A percentile compares a stretch with the other conserved stretches of the same genome.
Conservation (phyloP, 2,888 invertebrate genomes). For the Sycophila texana region DNA sequence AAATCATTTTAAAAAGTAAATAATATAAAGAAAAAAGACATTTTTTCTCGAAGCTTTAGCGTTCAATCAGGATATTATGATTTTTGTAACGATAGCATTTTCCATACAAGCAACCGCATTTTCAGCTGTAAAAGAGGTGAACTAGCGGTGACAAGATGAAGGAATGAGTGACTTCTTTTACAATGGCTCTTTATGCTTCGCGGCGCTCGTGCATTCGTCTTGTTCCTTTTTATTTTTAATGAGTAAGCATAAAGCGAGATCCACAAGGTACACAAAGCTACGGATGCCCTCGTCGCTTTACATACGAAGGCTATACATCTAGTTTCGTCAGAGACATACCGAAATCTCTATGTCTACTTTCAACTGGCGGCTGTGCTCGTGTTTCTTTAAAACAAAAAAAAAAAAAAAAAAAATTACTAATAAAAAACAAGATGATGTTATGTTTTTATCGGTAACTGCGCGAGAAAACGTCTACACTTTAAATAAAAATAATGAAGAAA, state of each 20-base stretch:
- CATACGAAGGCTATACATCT: slow-evolving; percentile 19
- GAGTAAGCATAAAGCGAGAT: slow-evolving; percentile 38
- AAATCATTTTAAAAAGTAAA: neutral
- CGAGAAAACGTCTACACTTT: too few relatives aligned
- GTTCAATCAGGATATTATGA: too few relatives aligned
- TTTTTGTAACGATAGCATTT: too few relatives aligned
- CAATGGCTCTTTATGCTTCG: slow-evolving; percentile 39
- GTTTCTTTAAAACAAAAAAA: too few relatives aligned
- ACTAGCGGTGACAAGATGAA: slow-evolving; percentile 56
- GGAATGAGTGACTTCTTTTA: slow-evolving; percentile 37
- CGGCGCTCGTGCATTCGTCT: slow-evolving; percentile 23
- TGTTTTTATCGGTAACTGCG: too few relatives aligned
- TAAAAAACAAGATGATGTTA: too few relatives aligned
- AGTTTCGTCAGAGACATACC: slow-evolving; percentile 10
- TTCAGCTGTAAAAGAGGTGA: neutral
- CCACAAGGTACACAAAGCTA: slow-evolving; percentile 23
- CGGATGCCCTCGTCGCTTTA: neutral
- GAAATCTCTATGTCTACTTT: too few relatives aligned
- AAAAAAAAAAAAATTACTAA: too few relatives aligned
- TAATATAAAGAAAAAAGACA: neutral
- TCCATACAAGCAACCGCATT: too few relatives aligned
- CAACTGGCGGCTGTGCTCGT: too few relatives aligned
- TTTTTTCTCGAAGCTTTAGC: too few relatives aligned
- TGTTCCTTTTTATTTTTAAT: slow-evolving; percentile 27
- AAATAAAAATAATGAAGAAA: neutral